Percentiles rank a stretch among this genome's conserved stretches.
Conservation (phyloP, 2,113 vertebrate genomes). For the Gallinago paraguaiae region DNA sequence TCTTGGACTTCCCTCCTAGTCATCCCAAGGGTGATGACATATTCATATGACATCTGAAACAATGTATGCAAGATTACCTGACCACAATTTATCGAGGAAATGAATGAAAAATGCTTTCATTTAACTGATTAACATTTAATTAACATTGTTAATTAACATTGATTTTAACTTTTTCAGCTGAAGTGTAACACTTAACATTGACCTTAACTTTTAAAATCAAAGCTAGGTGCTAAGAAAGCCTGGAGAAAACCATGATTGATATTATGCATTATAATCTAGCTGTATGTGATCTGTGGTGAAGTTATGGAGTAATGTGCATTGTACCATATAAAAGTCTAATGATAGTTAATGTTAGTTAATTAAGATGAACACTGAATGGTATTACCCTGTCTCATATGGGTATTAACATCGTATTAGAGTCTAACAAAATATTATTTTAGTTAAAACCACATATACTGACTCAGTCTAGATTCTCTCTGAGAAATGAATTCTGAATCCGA, state of each 20-base stretch:
- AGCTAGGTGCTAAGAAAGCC: slow-evolving; percentile 70
- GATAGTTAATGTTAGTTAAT: slow-evolving; percentile 82
- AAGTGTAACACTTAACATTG: slow-evolving; percentile 78
- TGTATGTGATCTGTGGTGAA: slow-evolving; percentile 69
- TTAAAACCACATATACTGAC: slow-evolving; percentile 67
- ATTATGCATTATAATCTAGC: slow-evolving; percentile 73
- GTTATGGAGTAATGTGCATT: slow-evolving; percentile 78
- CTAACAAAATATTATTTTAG: slow-evolving; percentile 83
- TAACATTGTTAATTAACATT: slow-evolving; percentile 81
- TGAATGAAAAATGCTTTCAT: slow-evolving; percentile 79
- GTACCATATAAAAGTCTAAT: slow-evolving; percentile 82
- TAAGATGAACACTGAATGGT: slow-evolving; percentile 78
- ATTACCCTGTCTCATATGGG: slow-evolving; percentile 72
- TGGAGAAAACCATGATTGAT: slow-evolving; percentile 77
- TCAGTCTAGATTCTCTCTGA: slow-evolving; percentile 54
- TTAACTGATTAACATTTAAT: slow-evolving; percentile 82
- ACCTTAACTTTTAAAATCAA: slow-evolving; percentile 80
- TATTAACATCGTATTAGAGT: slow-evolving; percentile 75
- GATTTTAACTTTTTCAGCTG: slow-evolving; percentile 77
- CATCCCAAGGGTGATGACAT: slow-evolving; percentile 38
- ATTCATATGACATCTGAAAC: slow-evolving; percentile 66
- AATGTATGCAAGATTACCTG: slow-evolving; percentile 68
- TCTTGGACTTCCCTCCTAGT: slow-evolving; percentile 29
- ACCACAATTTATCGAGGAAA: slow-evolving; percentile 68
- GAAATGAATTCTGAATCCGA: slow-evolving; percentile 57